Base-by-base conservation (phyloP, 2,797 vertebrate genomes). In the Gadopsis bispinosus region DNA sequence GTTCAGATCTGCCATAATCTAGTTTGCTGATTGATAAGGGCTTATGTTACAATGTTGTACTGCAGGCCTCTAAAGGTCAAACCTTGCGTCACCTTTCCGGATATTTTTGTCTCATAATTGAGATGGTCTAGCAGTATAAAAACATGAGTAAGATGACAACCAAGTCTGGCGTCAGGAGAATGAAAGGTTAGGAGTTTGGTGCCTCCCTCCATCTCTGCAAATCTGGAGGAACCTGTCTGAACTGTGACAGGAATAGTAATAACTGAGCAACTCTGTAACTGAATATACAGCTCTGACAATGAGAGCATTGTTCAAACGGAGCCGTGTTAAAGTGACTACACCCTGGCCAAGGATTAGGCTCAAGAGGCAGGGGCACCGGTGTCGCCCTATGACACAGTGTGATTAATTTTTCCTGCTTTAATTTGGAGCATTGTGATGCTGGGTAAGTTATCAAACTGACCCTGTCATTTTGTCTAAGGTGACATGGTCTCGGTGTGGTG, bases 241-340 rank as follows among this genome's bases (percentile, higher is more conserved):
- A 82, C 81, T 87, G 85, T 87, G 91, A 87, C 58, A 54, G 71
- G 87, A 93, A 94, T 90, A 89, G 69, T 80, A 88, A 93, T 89
- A 63, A 81, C 41, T 58, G 69, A 81, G 43, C 65, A 81, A 83
- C 71, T 81, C n/a, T 75, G 84, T 77, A 71, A 26, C 67, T 66
- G 72, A 79, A 69, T 80, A 69, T 79, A 79, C 73, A 77, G 53
- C 81, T 84, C 73, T 16, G 55, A 89, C 72, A 72, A 31, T 43
- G 75, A 65, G 75, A 83, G 43, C 75, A 69, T 82, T 80, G 85
- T 75, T 64, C 22, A 83, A 91, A 86, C 69, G 31, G 69, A 81
- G 61, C 77, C 33, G 67, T 60, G 79, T 86, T 88, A 81, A 84
- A 86, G 22, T 50, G 54, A 81, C 73, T 77, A 70, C 86, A 77